phyloP scores from a whole-genome alignment of 2,888 invertebrate genomes.

The Heliconius ismenius region DNA sequence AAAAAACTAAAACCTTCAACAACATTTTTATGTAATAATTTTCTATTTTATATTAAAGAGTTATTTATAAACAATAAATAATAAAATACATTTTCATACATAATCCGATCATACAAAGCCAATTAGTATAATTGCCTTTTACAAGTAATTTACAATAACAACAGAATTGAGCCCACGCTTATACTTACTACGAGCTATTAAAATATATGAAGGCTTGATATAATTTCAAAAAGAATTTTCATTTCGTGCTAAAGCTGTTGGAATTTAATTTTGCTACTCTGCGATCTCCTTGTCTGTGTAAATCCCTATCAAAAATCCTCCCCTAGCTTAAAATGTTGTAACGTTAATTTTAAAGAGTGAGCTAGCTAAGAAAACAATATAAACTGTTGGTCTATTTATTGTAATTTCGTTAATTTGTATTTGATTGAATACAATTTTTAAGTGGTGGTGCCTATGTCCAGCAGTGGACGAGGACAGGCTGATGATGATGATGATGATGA shows the following conservation, averaged over 20 bases:
- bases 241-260: slow-evolving; percentile 34
- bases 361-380: not conserved
- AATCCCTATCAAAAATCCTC: slow-evolving; percentile 44
- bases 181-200: slow-evolving; percentile 30
- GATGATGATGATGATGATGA: no score
- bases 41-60: not conserved
- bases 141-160: slow-evolving; percentile 18
- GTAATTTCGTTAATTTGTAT: not conserved
- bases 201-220: slow-evolving; percentile 46
- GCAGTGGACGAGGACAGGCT: no score
- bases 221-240: slow-evolving; percentile 46
- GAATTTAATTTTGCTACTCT: slow-evolving; percentile 54
- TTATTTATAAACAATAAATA: slow-evolving; percentile 5
- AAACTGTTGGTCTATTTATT: not conserved
- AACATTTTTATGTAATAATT: no score
- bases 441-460: no score
- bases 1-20: no score
- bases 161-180: slow-evolving; percentile 8
- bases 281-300: slow-evolving; percentile 50
- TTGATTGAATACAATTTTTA: not conserved
- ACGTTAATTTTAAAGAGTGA: slow-evolving; percentile 28
- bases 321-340: slow-evolving; percentile 43
- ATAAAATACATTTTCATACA: slow-evolving; percentile 8
- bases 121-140: slow-evolving; percentile 23
- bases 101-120: slow-evolving; percentile 21